Conservation (phyloP, 2,888 invertebrate genomes). For the Archips crataeganus region DNA sequence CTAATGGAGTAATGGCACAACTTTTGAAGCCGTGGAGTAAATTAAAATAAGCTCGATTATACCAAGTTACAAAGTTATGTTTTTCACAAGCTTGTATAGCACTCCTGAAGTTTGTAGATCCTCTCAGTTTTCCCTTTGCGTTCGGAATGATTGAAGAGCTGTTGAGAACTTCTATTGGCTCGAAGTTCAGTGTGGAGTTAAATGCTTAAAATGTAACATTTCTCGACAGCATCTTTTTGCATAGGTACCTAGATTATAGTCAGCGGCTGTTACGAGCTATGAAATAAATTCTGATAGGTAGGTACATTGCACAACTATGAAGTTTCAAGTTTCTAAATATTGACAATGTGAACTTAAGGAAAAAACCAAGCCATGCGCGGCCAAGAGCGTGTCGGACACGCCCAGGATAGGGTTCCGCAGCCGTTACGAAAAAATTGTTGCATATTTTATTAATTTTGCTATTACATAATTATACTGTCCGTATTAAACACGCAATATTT, state of each 20-base stretch:
- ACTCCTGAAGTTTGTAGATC: conserved; percentile 36
- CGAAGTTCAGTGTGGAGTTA: conserved; percentile 11
- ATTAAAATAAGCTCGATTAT: conserved; percentile 41
- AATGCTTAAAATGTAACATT: background rate
- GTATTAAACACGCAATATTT: no score
- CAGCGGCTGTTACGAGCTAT: no score
- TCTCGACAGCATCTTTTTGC: background rate
- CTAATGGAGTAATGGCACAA: conserved; percentile 43
- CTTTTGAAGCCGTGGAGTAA: conserved; percentile 40
- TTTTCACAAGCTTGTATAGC: conserved; percentile 36
- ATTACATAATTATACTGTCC: no score
- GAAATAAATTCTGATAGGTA: no score
- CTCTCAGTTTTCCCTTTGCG: conserved; percentile 40
- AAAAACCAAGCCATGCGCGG: no score
- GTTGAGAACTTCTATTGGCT: conserved; percentile 36
- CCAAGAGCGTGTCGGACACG: no score
- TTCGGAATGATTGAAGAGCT: conserved; percentile 39
- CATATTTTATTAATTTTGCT: no score
- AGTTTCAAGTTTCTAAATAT: no score
- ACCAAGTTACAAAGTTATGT: conserved; percentile 34
- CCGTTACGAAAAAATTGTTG: no score
- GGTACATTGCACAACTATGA: no score
- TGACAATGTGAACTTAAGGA: no score
- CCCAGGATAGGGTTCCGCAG: no score
- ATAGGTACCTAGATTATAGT: background rate